A percentile compares a stretch with the other conserved stretches of the same genome.
Evolutionary conservation across 2,888 invertebrate genomes (phyloP).

Genomic region (Electrophaes corylata): DNA sequence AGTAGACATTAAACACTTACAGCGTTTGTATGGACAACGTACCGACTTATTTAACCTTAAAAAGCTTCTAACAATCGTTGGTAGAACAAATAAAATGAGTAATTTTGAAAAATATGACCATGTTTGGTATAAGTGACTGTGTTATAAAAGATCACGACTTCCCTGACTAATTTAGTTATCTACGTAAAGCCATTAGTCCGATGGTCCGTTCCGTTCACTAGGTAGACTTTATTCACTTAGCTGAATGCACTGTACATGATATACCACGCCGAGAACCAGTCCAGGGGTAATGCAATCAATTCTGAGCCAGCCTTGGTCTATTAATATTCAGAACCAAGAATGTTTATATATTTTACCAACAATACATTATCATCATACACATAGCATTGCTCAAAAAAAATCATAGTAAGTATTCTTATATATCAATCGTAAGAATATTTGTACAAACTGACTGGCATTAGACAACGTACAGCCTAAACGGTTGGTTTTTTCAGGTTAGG

Average conservation of each 20-base stretch:
- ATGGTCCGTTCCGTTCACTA: not conserved
- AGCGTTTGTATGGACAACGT: no score
- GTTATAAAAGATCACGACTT: not conserved
- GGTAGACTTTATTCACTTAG: conserved; percentile 19
- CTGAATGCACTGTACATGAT: not conserved
- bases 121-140: not conserved
- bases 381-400: no score
- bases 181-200: not conserved
- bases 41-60: no score
- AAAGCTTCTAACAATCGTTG: not conserved
- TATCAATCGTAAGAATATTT: no score
- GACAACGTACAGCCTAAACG: no score
- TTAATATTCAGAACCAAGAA: not conserved
- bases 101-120: not conserved
- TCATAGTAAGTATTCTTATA: no score
- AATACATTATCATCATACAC: not conserved
- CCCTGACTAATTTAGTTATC: not conserved
- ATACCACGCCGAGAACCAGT: conserved; percentile 20
- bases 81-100: no score
- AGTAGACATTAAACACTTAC: no score
- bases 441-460: no score
- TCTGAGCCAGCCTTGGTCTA: conserved; percentile 28
- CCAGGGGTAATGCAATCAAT: conserved; percentile 43
- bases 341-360: not conserved
- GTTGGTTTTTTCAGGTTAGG: no score